A percentile compares a stretch with the other conserved stretches of the same genome.
phyloP scores from a whole-genome alignment of 2,888 invertebrate genomes.

The Sceliomorpha sp. region DNA sequence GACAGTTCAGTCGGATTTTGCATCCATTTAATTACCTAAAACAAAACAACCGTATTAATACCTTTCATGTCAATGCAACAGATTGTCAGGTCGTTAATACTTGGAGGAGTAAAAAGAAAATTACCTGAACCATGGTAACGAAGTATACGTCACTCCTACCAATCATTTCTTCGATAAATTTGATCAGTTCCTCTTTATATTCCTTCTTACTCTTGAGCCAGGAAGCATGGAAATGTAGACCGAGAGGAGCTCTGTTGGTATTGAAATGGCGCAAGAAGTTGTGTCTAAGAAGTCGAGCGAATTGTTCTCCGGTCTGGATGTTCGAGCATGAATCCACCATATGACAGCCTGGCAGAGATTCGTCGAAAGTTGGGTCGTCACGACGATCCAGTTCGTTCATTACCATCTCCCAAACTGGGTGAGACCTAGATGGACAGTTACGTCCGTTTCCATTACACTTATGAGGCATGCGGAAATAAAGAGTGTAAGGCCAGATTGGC shows the following conservation, averaged over 20 bases:
- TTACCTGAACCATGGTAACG: constrained; percentile 89
- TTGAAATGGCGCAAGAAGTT: constrained; percentile 97
- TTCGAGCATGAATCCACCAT: constrained; percentile 97
- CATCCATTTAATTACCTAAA: constrained; percentile 96
- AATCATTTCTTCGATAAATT: constrained; percentile 96
- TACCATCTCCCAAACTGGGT: constrained; percentile 98
- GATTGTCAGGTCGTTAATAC: too few species aligned
- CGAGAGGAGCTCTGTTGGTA: constrained; percentile 95
- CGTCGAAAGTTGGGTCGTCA: constrained; percentile 96
- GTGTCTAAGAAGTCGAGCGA: constrained; percentile 92
- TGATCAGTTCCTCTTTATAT: constrained; percentile 93
- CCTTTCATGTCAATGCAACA: too few species aligned
- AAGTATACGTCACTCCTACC: constrained; percentile 93
- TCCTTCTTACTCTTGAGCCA: constrained; percentile 97
- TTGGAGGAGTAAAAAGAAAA: constrained; percentile 12
- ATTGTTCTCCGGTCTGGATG: constrained; percentile 94
- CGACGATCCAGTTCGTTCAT: constrained; percentile 97
- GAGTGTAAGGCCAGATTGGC: constrained; percentile 98
- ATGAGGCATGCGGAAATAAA: constrained; percentile 98
- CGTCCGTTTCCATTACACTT: constrained; percentile 96
- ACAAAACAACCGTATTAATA: too few species aligned
- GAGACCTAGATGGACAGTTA: constrained; percentile 94
- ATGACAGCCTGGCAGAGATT: constrained; percentile 95
- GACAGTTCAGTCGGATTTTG: constrained; percentile 95
- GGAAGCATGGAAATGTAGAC: constrained; percentile 96